phyloP scores from a whole-genome alignment of 2,888 invertebrate genomes.

The Rhagophthalmus giganteus region DNA sequence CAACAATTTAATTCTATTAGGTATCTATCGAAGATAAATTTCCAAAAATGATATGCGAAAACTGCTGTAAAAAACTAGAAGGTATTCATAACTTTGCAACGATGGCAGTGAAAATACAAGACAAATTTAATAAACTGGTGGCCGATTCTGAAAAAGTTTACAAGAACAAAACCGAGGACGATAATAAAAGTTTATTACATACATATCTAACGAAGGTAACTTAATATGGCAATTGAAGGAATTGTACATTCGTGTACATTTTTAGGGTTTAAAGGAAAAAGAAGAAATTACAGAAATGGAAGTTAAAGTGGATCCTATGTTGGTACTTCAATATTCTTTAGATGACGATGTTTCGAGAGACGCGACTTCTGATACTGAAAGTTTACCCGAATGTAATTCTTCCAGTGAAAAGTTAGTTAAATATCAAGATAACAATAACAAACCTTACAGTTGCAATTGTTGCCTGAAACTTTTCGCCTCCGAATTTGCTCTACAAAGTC shows the following conservation, averaged over 20 bases:
- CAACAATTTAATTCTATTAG: constrained; percentile 56
- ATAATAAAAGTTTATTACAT: constrained; percentile 58
- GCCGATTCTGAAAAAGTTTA: constrained; percentile 39
- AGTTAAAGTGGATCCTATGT: constrained; percentile 71
- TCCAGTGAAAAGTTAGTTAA: constrained; percentile 23
- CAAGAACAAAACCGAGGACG: constrained; percentile 49
- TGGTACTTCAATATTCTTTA: constrained; percentile 63
- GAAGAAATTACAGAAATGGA: constrained; percentile 63
- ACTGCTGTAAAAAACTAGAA: constrained; percentile 67
- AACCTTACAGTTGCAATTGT: constrained; percentile 61
- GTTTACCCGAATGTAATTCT: constrained; percentile 13
- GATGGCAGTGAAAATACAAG: constrained; percentile 66
- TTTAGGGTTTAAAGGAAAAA: constrained; percentile 44
- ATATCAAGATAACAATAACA: constrained; percentile 37
- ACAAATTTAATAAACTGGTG: constrained; percentile 57
- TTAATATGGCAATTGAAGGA: neutral
- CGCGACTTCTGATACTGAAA: constrained; percentile 20
- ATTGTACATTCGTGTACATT: neutral
- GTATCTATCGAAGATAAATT: constrained; percentile 67
- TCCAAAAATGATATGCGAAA: constrained; percentile 69
- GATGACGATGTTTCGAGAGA: constrained; percentile 34
- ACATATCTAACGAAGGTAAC: constrained; percentile 61
- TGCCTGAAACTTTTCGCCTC: constrained; percentile 62
- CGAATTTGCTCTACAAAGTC: constrained; percentile 64
- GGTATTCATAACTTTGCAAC: constrained; percentile 69